Percentiles rank a stretch among this genome's conserved stretches.
Evolutionary conservation across 2,888 invertebrate genomes (phyloP).

Genomic region (Nephrotoma flavescens): DNA sequence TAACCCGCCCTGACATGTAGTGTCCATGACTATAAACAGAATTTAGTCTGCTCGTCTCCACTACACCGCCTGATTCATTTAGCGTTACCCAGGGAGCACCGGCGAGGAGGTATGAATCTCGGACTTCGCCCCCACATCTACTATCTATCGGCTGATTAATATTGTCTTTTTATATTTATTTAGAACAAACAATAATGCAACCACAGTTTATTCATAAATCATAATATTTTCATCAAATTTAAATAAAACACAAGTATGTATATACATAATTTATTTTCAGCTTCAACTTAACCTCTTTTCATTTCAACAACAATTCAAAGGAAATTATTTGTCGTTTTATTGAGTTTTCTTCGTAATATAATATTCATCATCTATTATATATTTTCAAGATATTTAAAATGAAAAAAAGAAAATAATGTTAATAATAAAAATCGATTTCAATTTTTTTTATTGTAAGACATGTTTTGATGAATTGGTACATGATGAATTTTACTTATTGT

Average conservation of each 20-base stretch:
- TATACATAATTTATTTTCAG: not conserved
- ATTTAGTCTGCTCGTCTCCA: no score
- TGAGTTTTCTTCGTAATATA: not conserved
- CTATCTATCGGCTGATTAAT: no score
- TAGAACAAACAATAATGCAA: no score
- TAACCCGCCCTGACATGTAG: no score
- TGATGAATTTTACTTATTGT: not conserved
- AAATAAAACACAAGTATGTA: not conserved
- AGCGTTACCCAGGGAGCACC: no score
- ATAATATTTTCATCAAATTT: not conserved
- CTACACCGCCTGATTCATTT: no score
- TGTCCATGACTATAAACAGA: no score
- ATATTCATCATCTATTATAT: not conserved
- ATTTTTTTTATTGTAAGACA: not conserved
- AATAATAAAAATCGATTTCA: not conserved
- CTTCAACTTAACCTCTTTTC: not conserved
- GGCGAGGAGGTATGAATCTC: no score
- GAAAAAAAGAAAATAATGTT: not conserved
- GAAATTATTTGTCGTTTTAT: not conserved
- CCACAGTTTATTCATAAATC: not conserved
- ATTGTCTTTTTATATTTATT: no score
- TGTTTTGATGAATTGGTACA: not conserved
- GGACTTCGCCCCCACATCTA: no score
- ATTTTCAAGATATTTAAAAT: not conserved
- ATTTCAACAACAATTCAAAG: not conserved